These are phyloP conservation scores for Lepeophtheirus nordmannii DNA, from an alignment of 2,888 invertebrate genomes.

Conservation along the genomic window DNA sequence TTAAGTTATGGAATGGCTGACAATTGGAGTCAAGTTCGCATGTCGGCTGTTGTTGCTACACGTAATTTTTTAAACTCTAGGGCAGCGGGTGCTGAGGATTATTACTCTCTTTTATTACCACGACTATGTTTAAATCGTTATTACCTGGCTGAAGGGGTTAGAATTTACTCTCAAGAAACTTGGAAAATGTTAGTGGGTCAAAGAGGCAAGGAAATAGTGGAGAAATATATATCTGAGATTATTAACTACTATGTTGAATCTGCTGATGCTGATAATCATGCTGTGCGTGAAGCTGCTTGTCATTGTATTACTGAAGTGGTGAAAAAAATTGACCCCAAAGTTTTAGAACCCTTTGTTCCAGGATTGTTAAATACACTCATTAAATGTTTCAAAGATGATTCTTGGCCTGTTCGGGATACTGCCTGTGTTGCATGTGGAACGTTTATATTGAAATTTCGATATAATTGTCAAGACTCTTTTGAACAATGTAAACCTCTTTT, in stretches of 20 bases:
- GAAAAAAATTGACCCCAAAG: constrained; percentile 34
- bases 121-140: constrained; percentile 42
- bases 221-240: constrained; percentile 32
- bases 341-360: constrained; percentile 36
- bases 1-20: constrained; percentile 39
- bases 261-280: constrained; percentile 41
- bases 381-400: constrained; percentile 41
- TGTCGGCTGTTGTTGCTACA: constrained; percentile 41
- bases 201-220: constrained; percentile 37
- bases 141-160: constrained; percentile 42
- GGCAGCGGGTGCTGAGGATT: constrained; percentile 27
- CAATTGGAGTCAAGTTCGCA: constrained; percentile 42
- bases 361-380: constrained; percentile 37
- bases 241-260: constrained; percentile 39
- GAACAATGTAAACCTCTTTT: constrained; percentile 14
- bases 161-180: constrained; percentile 42
- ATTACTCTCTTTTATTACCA: constrained; percentile 38
- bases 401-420: constrained; percentile 44
- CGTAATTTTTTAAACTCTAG: constrained; percentile 37
- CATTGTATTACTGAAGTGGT: constrained; percentile 43
- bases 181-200: constrained; percentile 39
- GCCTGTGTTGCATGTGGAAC: constrained; percentile 42
- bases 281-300: constrained; percentile 43
- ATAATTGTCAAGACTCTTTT: constrained; percentile 32
- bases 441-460: constrained; percentile 40